Conservation (phyloP, 2,113 vertebrate species). For the Gobius niger region DNA sequence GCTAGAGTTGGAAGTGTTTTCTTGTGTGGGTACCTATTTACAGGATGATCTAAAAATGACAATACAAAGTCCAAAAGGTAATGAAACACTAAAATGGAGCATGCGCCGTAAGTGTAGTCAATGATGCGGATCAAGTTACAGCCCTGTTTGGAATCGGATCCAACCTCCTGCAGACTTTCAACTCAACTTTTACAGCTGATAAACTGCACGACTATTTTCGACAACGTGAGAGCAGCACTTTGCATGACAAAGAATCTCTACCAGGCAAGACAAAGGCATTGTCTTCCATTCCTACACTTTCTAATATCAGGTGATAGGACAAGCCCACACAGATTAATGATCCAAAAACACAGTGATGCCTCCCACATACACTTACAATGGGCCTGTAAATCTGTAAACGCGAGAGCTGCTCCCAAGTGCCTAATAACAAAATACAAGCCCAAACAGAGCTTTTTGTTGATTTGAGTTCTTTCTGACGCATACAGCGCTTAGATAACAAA, state of each 20-base stretch:
- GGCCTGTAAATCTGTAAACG: neutral
- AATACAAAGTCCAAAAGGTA: too few species aligned
- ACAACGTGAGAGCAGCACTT: neutral
- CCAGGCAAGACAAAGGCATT: neutral
- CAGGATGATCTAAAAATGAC: too few species aligned
- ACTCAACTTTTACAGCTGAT: too few species aligned
- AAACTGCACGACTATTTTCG: too few species aligned
- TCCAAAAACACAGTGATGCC: neutral
- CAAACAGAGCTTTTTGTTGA: neutral
- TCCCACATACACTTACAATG: neutral
- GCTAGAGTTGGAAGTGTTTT: neutral
- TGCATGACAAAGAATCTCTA: neutral
- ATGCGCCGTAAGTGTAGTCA: too few species aligned
- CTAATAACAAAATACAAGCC: too few species aligned
- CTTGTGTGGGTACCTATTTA: neutral
- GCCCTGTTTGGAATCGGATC: too few species aligned
- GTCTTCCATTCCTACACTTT: neutral
- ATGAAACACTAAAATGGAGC: too few species aligned
- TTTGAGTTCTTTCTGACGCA: neutral
- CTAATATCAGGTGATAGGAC: neutral
- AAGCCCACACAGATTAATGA: neutral
- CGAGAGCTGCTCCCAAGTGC: neutral
- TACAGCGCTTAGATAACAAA: neutral
- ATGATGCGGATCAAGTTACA: too few species aligned
- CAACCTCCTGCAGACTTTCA: too few species aligned